Evolutionary conservation across 1,140 invertebrate species (phyloP), one percentile per base, ranked within the genome.

Genomic region (Bombus vancouverensis): DNA sequence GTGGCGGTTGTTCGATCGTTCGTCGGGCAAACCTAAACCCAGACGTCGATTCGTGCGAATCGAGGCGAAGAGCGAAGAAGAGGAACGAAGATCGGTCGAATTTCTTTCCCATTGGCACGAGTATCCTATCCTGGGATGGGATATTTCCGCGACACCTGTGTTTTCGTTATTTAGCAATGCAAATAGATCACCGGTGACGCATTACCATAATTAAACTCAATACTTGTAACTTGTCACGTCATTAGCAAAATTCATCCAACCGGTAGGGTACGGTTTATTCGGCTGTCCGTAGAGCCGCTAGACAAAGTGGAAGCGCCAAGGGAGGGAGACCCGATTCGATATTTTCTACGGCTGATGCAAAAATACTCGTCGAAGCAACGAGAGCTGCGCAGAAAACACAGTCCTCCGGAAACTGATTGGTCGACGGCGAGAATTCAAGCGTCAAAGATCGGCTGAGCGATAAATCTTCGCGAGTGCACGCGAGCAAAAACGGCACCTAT

Each of bases 161-260:
- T 92, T 92, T 93, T 92, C 92, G 92, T 94, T 94, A 93, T 93
- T 91, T 91, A 91, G 88, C 92, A 92, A 93, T 92, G 92, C 89
- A 94, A 94, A 94, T 92, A 93, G 92, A 94, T 94, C 92, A 89
- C 88, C 87, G 86, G 39, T 86, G 87, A 37, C 87, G 88, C 81
- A 94, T 94, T 94, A 93, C 86, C 93, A 94, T 94, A 94, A 94
- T 94, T 94, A 94, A 88, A 94, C 93, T 94, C 93, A 93, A 94
- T 94, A 94, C 93, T 94, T 94, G 92, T 92, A 93, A 90, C 93
- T 92, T 92, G 90, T 94, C 93, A 93, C 91, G 92, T 86, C 90
- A 90, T 93, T 89, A 90, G 89, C 92, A 91, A 93, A 92, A 94
- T 93, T 94, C 92, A 93, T 93, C 86, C 85, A 9, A 22, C 0